These are phyloP conservation scores for Dynastes tityus DNA, from an alignment of 2,888 invertebrate genomes.

Conservation along the genomic window DNA sequence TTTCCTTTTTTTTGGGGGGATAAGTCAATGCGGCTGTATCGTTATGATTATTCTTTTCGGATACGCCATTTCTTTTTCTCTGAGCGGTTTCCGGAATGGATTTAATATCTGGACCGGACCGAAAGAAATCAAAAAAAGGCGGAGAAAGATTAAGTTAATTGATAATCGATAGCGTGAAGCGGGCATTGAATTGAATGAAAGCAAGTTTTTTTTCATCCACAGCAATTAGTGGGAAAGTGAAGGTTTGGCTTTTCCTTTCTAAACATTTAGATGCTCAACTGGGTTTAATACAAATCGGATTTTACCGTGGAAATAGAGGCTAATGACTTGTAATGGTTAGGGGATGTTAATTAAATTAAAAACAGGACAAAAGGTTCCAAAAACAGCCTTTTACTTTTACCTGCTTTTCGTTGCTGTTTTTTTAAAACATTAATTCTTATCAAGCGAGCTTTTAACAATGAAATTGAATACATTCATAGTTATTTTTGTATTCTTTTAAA, in stretches of 20 bases:
- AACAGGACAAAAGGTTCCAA: too few species aligned
- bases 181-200: not conserved
- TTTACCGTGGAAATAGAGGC: too few species aligned
- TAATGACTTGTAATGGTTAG: too few species aligned
- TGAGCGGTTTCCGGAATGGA: conserved; percentile 10
- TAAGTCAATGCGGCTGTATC: not conserved
- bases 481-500: too few species aligned
- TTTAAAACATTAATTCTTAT: too few species aligned
- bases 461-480: too few species aligned
- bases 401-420: too few species aligned
- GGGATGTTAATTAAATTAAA: too few species aligned
- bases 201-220: not conserved
- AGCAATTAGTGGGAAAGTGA: conserved; percentile 17
- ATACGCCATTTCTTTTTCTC: conserved; percentile 2
- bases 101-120: conserved; percentile 23
- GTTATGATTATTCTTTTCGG: conserved; percentile 26
- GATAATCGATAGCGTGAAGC: conserved; percentile 20
- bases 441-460: too few species aligned
- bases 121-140: conserved; percentile 10
- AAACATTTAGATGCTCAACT: too few species aligned
- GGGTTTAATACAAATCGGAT: too few species aligned
- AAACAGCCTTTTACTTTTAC: too few species aligned
- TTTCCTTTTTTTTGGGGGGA: not conserved
- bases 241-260: not conserved
- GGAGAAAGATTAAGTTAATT: conserved; percentile 14